phyloP scores from a whole-genome alignment of 2,888 invertebrate genomes.

The Drosophila borborema region DNA sequence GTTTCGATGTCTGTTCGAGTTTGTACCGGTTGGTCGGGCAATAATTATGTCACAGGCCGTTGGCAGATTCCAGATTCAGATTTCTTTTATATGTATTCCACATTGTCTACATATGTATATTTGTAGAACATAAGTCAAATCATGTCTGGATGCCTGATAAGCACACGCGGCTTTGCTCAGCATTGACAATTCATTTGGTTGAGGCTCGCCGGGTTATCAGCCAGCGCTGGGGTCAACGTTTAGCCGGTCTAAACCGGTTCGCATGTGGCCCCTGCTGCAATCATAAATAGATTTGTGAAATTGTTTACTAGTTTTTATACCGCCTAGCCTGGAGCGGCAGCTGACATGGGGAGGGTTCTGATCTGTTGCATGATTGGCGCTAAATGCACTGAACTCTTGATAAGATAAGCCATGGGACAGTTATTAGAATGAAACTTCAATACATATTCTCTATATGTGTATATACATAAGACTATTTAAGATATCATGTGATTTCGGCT shows the following conservation, averaged over 20 bases:
- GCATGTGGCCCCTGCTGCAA: constrained; percentile 34
- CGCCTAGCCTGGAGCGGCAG: not conserved
- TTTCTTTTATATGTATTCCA: constrained; percentile 15
- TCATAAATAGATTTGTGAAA: constrained; percentile 57
- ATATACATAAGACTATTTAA: not conserved
- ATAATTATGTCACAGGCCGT: constrained; percentile 57
- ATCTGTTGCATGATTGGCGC: constrained; percentile 17
- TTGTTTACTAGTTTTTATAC: constrained; percentile 43
- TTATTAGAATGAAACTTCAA: not conserved
- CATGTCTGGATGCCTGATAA: constrained; percentile 51
- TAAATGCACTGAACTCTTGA: constrained; percentile 1
- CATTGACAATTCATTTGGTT: constrained; percentile 58
- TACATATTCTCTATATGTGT: not conserved
- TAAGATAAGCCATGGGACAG: constrained; percentile 5
- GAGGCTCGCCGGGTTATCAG: constrained; percentile 63
- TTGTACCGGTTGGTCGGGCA: constrained; percentile 31
- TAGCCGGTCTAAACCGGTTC: constrained; percentile 57
- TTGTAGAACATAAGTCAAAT: constrained; percentile 14
- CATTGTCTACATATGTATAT: not conserved
- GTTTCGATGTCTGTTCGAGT: constrained; percentile 15
- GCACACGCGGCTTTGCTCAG: constrained; percentile 37
- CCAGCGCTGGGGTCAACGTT: constrained; percentile 39
- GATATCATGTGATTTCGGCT: not conserved
- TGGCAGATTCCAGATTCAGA: constrained; percentile 40
- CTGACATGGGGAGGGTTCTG: constrained; percentile 2